Base-by-base conservation (phyloP, 2,888 invertebrate genomes). In the Leptopterna dolabrata region DNA sequence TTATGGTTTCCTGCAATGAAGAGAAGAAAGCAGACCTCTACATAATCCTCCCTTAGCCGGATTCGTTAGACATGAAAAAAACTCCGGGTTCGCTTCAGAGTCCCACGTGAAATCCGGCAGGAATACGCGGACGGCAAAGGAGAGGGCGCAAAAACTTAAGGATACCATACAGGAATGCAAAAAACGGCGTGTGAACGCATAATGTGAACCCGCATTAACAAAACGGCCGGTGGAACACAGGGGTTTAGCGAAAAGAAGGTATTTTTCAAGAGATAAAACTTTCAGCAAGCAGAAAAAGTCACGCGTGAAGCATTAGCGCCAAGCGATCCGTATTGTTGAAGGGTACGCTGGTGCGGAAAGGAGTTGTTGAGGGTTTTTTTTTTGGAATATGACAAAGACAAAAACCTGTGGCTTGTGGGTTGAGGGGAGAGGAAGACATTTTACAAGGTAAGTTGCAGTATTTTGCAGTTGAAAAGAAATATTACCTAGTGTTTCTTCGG, bases 281-380 rank as follows among this genome's bases (percentile, higher is more conserved):
- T 81, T 55, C 30, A 81, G 55, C 81, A 29, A 81, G 81, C 55
- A 19, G 55, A 81, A 81, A 81, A 81, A 81, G 81, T 81, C 81
- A 81, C 81, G 81, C 81, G 55, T 81, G 81, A 81, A 51, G 81
- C 81, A 81, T 81, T 81, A 76, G 73, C 30, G 73, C 14, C 73
- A 30, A 36, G 36, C 36, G 73, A 76, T 76, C 73, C 73, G 73
- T 76, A 76, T 76, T 76, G 73, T 76, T 76, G 41, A 7, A 41
- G 2, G 9, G 73, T 16, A n/a, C n/a, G 73, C 30, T n/a, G 9
- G 36, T 36, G 36, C 73, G 41, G 73, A 36, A 76, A 76, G 36
- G 19, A 63, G 63, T 63, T 55, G 55, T 55, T 63, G 13, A 27
- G 63, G 6, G 24, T 63, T 63, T 19, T 63, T 24, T 63, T 13